phyloP scores from a whole-genome alignment of 2,797 vertebrate genomes.

The Parauchenoglanis ngamensis region DNA sequence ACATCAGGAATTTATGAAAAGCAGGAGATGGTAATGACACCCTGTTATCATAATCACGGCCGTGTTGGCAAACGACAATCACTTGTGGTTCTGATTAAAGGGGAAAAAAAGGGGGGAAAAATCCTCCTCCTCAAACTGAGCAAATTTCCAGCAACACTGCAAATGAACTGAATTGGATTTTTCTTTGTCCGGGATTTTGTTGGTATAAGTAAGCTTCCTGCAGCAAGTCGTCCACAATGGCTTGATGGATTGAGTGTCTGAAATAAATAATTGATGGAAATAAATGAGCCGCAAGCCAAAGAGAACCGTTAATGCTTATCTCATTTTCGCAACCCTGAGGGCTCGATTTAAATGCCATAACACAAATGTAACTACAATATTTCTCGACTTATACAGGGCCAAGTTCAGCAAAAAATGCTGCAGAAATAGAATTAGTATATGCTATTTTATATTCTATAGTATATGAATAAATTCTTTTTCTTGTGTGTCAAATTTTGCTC shows the following conservation, averaged over 20 bases:
- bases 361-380: conserved; percentile 49
- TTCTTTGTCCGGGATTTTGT: neutral
- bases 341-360: conserved; percentile 53
- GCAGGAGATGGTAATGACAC: conserved; percentile 62
- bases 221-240: conserved; percentile 13
- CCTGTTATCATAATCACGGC: conserved; percentile 58
- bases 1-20: conserved; percentile 51
- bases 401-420: neutral
- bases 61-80: conserved; percentile 48
- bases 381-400: conserved; percentile 38
- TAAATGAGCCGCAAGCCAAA: conserved; percentile 39
- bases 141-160: neutral
- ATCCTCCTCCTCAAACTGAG: conserved; percentile 1
- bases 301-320: conserved; percentile 41
- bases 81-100: conserved; percentile 36
- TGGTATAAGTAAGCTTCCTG: conserved; percentile 19
- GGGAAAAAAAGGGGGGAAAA: neutral
- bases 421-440: conserved; percentile 6
- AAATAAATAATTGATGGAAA: conserved; percentile 46
- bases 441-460: neutral
- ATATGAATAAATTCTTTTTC: neutral
- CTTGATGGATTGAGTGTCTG: conserved; percentile 40
- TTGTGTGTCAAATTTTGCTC: neutral
- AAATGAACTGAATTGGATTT: conserved; percentile 21
- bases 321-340: conserved; percentile 40